Evolutionary conservation across 2,888 invertebrate genomes (phyloP).

Genomic region (Apotomis betuletana): DNA sequence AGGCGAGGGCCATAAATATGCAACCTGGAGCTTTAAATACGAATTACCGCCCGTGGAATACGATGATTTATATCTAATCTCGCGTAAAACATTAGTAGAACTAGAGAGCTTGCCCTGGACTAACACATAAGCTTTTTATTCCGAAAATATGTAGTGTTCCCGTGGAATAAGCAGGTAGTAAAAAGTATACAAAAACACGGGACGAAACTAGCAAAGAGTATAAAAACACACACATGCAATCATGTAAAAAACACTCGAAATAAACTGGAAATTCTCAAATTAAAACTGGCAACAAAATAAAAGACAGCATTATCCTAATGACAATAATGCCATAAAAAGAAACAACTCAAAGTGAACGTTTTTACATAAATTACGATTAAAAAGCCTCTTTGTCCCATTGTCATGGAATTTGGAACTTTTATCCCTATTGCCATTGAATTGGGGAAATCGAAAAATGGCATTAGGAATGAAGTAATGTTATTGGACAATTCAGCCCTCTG

Average conservation of each 20-base stretch:
- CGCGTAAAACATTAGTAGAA: no score
- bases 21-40: no score
- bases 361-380: constrained; percentile 40
- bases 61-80: no score
- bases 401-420: constrained; percentile 29
- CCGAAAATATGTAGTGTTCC: no score
- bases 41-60: no score
- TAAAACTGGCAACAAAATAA: constrained; percentile 1
- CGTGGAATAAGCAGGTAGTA: no score
- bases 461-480: background rate
- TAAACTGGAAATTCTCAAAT: background rate
- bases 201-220: no score
- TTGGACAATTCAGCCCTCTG: background rate
- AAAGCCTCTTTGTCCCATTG: constrained; percentile 38
- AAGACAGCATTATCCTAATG: constrained; percentile 38
- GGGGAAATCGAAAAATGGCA: constrained; percentile 5
- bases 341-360: constrained; percentile 22
- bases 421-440: constrained; percentile 8
- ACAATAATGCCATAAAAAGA: constrained; percentile 35
- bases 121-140: no score
- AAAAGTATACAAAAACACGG: no score
- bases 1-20: no score
- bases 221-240: background rate
- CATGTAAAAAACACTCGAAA: background rate
- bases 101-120: no score